Percentiles rank a stretch among this genome's conserved stretches.
Evolutionary conservation across 1,140 invertebrate genomes (phyloP).

Genomic region (Aphaenogaster ashmeadi): DNA sequence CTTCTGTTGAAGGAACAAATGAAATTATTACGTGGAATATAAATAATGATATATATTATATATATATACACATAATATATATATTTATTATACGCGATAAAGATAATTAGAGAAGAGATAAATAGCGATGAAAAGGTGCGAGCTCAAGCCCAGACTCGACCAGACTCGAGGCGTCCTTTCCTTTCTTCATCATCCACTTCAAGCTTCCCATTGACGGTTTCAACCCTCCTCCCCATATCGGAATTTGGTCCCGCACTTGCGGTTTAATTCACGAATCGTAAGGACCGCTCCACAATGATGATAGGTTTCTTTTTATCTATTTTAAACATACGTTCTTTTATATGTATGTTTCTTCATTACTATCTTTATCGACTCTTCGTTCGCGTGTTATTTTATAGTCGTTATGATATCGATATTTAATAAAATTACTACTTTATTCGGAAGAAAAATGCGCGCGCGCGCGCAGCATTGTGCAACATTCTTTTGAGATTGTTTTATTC

Average conservation of each 20-base stretch:
- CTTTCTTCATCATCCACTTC: conserved; percentile 61
- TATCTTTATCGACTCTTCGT: conserved; percentile 30
- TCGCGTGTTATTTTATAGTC: conserved; percentile 50
- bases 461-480: conserved; percentile 37
- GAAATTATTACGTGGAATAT: conserved; percentile 85
- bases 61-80: conserved; percentile 81
- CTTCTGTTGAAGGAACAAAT: conserved; percentile 78
- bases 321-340: conserved; percentile 14
- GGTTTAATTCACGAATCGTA: background rate
- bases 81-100: conserved; percentile 85
- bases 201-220: conserved; percentile 17
- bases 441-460: conserved; percentile 18
- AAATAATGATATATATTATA: conserved; percentile 85
- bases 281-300: background rate
- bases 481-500: conserved; percentile 49
- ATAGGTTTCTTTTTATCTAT: background rate
- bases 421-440: conserved; percentile 39
- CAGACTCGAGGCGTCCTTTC: conserved; percentile 76
- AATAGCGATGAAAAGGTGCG: conserved; percentile 79
- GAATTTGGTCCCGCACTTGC: conserved; percentile 9
- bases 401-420: conserved; percentile 45
- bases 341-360: conserved; percentile 5
- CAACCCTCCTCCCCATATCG: background rate
- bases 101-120: conserved; percentile 80
- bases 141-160: conserved; percentile 78